Evolutionary conservation across 2,113 vertebrate genomes (phyloP).

Genomic region (Strigops habroptila): DNA sequence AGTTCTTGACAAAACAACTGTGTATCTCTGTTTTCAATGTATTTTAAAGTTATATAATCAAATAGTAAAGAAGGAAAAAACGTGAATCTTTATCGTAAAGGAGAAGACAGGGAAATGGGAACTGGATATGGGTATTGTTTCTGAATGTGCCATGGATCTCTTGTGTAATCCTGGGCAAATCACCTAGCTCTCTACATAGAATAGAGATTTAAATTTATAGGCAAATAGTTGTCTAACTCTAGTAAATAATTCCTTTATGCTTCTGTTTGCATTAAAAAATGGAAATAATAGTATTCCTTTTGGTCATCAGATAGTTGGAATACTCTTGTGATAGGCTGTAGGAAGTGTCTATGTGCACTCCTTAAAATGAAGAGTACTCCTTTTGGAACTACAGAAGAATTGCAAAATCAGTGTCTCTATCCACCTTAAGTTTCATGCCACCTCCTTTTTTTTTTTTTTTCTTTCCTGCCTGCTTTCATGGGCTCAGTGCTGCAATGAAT

Average conservation of each 20-base stretch:
- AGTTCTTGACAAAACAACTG: neutral
- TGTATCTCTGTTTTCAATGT: neutral
- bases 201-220: neutral
- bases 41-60: neutral
- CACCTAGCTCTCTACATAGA: neutral
- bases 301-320: neutral
- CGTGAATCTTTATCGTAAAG: neutral
- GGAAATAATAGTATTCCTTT: neutral
- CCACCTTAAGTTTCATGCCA: neutral
- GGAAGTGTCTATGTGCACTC: neutral
- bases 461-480: neutral
- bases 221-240: neutral
- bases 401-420: neutral
- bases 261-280: neutral
- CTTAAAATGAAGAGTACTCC: neutral
- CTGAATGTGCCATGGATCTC: neutral
- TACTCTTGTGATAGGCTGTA: neutral
- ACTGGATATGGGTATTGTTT: neutral
- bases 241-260: neutral
- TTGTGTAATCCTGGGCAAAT: neutral
- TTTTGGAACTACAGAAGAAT: neutral
- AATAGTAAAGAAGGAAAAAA: neutral
- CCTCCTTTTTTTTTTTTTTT: too few relatives aligned
- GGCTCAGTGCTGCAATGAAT: constrained; percentile 26
- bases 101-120: neutral